phyloP scores from a whole-genome alignment of 2,113 vertebrate species.

The Ophthalmolycus amberensis region DNA sequence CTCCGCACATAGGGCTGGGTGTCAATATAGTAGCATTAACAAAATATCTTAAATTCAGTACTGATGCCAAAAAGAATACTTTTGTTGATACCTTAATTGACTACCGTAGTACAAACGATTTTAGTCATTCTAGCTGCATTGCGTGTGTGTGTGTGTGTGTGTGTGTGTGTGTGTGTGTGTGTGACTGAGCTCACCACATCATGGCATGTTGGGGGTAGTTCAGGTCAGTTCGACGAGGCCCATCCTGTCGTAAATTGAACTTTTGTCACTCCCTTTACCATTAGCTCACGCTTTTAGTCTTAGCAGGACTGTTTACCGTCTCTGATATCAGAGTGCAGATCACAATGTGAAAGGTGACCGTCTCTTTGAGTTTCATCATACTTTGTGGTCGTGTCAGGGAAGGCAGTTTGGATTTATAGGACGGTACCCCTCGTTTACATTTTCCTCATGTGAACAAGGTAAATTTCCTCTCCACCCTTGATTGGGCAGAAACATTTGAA shows the following conservation, averaged over 20 bases:
- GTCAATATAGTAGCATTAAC: background rate
- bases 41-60: too few relatives aligned
- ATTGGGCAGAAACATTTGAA: background rate
- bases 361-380: background rate
- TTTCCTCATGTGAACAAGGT: background rate
- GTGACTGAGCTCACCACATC: background rate
- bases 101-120: background rate
- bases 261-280: background rate
- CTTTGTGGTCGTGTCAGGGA: background rate
- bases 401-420: background rate
- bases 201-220: background rate
- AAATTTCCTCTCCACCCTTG: background rate
- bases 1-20: background rate
- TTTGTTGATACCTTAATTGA: background rate
- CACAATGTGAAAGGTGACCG: background rate
- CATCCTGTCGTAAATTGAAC: conserved; percentile 1
- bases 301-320: background rate
- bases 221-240: background rate
- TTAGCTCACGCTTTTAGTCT: background rate
- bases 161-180: background rate
- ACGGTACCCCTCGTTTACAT: background rate
- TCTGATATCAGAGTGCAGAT: background rate
- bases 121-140: background rate
- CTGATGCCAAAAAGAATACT: too few relatives aligned
- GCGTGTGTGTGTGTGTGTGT: background rate